Evolutionary conservation across 2,888 invertebrate species (phyloP).

Genomic region (Stegophylla sp.): DNA sequence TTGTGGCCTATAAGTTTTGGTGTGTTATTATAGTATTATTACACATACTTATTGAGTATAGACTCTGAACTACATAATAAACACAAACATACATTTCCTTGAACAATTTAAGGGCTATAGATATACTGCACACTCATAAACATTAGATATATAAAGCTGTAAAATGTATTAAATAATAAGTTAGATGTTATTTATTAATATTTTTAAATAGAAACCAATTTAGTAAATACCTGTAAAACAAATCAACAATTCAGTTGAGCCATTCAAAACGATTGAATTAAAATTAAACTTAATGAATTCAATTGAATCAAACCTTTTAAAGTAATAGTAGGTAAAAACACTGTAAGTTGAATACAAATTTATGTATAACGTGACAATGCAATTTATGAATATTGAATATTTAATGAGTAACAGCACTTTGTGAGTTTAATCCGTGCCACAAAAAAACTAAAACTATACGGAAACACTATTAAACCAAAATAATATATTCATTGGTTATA

Average conservation of each 20-base stretch:
- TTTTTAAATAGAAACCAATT: not conserved
- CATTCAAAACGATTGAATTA: not conserved
- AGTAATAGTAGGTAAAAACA: not conserved
- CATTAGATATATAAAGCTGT: too few species aligned
- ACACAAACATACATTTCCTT: too few species aligned
- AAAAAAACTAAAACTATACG: conserved; percentile 47
- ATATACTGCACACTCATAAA: too few species aligned
- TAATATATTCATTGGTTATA: conserved; percentile 16
- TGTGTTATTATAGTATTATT: too few species aligned
- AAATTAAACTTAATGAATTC: not conserved
- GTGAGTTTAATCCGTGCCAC: conserved; percentile 49
- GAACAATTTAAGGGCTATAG: too few species aligned
- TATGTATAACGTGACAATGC: not conserved
- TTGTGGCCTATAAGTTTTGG: too few species aligned
- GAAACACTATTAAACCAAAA: conserved; percentile 53
- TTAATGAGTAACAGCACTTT: conserved; percentile 32
- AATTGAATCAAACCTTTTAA: conserved; percentile 6
- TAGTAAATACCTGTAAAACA: not conserved
- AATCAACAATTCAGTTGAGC: not conserved
- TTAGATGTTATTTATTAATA: too few species aligned
- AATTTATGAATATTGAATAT: conserved; percentile 7
- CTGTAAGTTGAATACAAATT: not conserved
- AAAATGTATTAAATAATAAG: too few species aligned
- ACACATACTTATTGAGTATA: too few species aligned
- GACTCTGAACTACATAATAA: too few species aligned